A percentile compares a stretch with the other conserved stretches of the same genome.
These are phyloP conservation scores for Raillietiella orientalis DNA, from an alignment of 2,888 invertebrate species.

Conservation along the genomic window DNA sequence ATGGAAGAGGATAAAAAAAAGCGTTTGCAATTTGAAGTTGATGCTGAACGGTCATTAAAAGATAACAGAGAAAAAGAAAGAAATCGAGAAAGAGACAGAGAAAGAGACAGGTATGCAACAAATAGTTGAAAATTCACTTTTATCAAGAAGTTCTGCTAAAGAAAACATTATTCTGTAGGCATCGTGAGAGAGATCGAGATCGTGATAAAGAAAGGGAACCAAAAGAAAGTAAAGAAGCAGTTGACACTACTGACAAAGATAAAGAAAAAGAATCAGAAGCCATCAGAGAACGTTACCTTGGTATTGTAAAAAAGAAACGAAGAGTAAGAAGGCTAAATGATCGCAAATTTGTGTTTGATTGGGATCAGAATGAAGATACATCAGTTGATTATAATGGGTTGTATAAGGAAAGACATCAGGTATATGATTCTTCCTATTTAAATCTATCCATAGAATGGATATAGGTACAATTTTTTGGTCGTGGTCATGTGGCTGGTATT, in stretches of 20 bases:
- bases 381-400: slow-evolving; percentile 86
- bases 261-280: slow-evolving; percentile 78
- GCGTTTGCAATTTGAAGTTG: slow-evolving; percentile 18
- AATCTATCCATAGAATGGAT: too few relatives aligned
- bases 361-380: slow-evolving; percentile 98
- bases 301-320: slow-evolving; percentile 53
- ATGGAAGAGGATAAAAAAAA: slow-evolving; percentile 32
- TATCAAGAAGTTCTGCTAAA: too few relatives aligned
- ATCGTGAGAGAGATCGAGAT: slow-evolving; percentile 13
- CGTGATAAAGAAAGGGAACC: slow-evolving; percentile 13
- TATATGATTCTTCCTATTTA: slow-evolving; percentile 8
- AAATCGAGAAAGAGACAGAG: slow-evolving; percentile 9
- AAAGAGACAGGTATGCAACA: slow-evolving; percentile 10
- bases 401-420: slow-evolving; percentile 80
- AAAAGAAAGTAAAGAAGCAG: slow-evolving; percentile 8
- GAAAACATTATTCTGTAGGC: too few relatives aligned
- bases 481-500: slow-evolving; percentile 91
- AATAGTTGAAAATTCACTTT: slow-evolving; percentile 8
- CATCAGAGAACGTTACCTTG: slow-evolving; percentile 78
- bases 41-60: too few relatives aligned
- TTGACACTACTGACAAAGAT: slow-evolving; percentile 23
- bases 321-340: slow-evolving; percentile 78
- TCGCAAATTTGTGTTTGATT: slow-evolving; percentile 97
- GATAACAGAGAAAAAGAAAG: slow-evolving; percentile 11
- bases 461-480: slow-evolving; percentile 83